A percentile compares a stretch with the other conserved stretches of the same genome.
Conservation (phyloP, 2,888 invertebrate genomes). For the Stegophylla sp. region DNA sequence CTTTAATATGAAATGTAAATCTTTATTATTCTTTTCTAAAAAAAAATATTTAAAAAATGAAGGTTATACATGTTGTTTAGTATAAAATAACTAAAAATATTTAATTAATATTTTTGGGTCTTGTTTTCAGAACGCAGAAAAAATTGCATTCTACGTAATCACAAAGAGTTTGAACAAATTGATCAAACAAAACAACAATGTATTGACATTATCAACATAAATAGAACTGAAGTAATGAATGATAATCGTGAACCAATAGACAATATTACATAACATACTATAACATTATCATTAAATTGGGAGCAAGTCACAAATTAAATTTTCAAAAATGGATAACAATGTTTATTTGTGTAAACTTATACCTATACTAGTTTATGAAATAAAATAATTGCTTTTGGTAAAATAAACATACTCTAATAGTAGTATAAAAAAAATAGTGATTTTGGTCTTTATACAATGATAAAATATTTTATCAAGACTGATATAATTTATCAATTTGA, state of each 20-base stretch:
- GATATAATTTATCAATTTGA: constrained; percentile 93
- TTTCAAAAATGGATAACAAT: constrained; percentile 49
- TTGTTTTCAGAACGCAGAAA: constrained; percentile 46
- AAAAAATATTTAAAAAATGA: no score
- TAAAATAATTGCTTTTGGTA: constrained; percentile 45
- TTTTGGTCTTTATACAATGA: constrained; percentile 24
- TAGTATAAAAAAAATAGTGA: constrained; percentile 25
- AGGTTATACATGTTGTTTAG: background rate
- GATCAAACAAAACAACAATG: constrained; percentile 36
- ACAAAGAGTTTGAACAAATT: constrained; percentile 34
- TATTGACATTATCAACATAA: background rate
- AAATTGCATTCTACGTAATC: constrained; percentile 48
- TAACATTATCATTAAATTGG: background rate
- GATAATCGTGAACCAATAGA: constrained; percentile 14
- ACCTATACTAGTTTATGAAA: constrained; percentile 5
- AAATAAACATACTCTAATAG: constrained; percentile 49
- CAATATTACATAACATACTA: constrained; percentile 22
- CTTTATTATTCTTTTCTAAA: no score
- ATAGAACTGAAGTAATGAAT: background rate
- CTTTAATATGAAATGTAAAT: no score
- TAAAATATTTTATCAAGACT: constrained; percentile 72
- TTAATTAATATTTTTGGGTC: background rate
- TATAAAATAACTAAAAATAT: constrained; percentile 2
- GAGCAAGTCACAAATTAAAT: constrained; percentile 17
- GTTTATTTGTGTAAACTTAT: background rate